Evolutionary conservation across 2,113 vertebrate genomes (phyloP).

Genomic region (Smithornis capensis): DNA sequence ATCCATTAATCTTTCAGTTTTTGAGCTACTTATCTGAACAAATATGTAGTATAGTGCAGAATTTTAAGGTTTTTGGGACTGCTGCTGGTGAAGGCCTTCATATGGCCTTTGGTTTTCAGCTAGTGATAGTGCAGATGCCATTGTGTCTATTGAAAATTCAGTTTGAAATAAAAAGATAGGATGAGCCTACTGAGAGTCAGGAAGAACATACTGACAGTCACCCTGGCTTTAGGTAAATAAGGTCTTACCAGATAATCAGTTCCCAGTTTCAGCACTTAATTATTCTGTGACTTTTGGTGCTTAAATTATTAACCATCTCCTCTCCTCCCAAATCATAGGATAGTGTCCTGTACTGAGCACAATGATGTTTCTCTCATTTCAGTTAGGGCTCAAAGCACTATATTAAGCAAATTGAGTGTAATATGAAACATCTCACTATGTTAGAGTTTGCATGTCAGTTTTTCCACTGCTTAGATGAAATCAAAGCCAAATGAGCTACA

Average conservation of each 20-base stretch:
- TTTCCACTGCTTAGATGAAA: neutral
- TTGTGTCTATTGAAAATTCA: neutral
- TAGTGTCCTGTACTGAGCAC: neutral
- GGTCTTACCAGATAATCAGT: neutral
- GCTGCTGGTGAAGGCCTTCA: neutral
- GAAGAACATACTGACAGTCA: neutral
- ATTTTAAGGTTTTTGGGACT: neutral
- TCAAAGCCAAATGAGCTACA: neutral
- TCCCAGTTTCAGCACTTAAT: neutral
- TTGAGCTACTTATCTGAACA: neutral
- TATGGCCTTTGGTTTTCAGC: neutral
- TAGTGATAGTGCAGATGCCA: fast-evolving
- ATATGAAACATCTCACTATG: neutral
- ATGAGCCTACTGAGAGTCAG: neutral
- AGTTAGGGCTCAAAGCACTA: neutral
- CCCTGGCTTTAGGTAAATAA: neutral
- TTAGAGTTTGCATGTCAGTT: neutral
- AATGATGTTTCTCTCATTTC: neutral
- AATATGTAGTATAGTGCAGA: neutral
- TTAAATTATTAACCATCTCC: neutral
- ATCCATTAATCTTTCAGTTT: neutral
- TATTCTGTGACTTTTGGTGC: neutral
- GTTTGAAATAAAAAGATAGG: neutral
- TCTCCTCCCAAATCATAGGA: neutral
- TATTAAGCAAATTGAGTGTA: neutral